These are phyloP conservation scores for Nymphicus hollandicus DNA, from an alignment of 2,113 vertebrate genomes.

Conservation along the genomic window DNA sequence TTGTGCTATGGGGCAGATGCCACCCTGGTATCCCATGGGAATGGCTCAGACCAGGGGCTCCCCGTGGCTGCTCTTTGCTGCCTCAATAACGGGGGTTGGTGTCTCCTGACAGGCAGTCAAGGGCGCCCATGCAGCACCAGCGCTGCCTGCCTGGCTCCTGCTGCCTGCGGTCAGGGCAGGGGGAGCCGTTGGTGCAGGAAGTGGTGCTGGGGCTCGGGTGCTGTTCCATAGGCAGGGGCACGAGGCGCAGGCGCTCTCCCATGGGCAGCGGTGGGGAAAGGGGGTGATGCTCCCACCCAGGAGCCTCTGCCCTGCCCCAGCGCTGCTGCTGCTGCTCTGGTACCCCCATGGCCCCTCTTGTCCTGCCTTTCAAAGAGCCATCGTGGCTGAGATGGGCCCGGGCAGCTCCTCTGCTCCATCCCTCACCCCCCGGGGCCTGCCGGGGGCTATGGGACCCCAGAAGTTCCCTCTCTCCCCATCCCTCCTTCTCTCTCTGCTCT, in stretches of 20 bases:
- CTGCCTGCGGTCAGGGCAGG: not conserved
- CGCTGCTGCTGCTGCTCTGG: not conserved
- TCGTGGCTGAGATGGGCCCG: not conserved
- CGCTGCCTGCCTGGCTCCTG: not conserved
- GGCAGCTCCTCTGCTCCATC: not conserved
- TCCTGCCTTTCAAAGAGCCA: not conserved
- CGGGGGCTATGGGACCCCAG: not conserved
- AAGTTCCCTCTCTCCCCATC: not conserved
- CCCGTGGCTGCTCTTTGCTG: rapidly evolving
- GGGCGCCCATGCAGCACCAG: rapidly evolving
- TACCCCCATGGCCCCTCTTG: rapidly evolving
- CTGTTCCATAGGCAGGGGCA: not conserved
- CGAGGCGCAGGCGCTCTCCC: not conserved
- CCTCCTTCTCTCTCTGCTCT: not conserved
- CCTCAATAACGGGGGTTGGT: rapidly evolving
- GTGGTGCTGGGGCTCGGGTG: not conserved
- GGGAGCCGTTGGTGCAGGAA: not conserved
- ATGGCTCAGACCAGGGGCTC: rapidly evolving
- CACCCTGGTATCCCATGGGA: rapidly evolving
- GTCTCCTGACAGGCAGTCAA: rapidly evolving
- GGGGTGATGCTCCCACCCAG: not conserved
- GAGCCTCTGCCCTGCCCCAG: not conserved
- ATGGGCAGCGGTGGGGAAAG: not conserved
- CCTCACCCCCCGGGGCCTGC: rapidly evolving
- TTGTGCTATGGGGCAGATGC: rapidly evolving